phyloP scores from a whole-genome alignment of 2,888 invertebrate genomes.

The Clusia tigrina region DNA sequence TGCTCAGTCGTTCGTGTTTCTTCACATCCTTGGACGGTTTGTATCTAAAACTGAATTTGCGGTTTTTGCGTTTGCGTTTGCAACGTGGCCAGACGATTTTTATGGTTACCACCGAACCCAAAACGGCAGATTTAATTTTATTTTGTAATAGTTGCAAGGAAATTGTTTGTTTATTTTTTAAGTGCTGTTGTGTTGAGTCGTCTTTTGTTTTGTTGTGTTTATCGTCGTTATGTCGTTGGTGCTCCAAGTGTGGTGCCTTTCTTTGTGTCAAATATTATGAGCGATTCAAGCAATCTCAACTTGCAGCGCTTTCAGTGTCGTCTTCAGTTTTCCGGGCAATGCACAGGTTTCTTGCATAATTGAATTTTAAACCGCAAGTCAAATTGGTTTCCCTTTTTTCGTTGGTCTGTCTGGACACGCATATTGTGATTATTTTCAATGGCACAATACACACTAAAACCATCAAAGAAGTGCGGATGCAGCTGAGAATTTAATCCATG shows the following conservation, averaged over 20 bases:
- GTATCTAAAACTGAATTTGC: constrained; percentile 43
- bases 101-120: constrained; percentile 56
- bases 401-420: too few species aligned
- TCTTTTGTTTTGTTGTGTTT: not conserved
- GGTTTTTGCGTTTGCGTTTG: constrained; percentile 41
- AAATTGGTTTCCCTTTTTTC: not conserved
- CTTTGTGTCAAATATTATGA: not conserved
- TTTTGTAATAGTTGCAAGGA: constrained; percentile 41
- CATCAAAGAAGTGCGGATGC: too few species aligned
- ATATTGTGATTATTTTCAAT: too few species aligned
- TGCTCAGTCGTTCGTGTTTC: not conserved
- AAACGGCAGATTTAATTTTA: constrained; percentile 63
- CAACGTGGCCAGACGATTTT: constrained; percentile 61
- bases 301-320: not conserved
- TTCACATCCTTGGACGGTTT: too few species aligned
- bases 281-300: not conserved
- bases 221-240: not conserved
- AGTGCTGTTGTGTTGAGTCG: constrained; percentile 14
- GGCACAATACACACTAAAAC: too few species aligned
- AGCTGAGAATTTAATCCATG: too few species aligned
- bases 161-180: constrained; percentile 52
- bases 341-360: constrained; percentile 17
- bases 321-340: not conserved
- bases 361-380: constrained; percentile 4
- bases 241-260: not conserved